Percentiles rank a stretch among this genome's conserved stretches.
Evolutionary conservation across 2,113 vertebrate genomes (phyloP).

Genomic region (Colaptes auratus): DNA sequence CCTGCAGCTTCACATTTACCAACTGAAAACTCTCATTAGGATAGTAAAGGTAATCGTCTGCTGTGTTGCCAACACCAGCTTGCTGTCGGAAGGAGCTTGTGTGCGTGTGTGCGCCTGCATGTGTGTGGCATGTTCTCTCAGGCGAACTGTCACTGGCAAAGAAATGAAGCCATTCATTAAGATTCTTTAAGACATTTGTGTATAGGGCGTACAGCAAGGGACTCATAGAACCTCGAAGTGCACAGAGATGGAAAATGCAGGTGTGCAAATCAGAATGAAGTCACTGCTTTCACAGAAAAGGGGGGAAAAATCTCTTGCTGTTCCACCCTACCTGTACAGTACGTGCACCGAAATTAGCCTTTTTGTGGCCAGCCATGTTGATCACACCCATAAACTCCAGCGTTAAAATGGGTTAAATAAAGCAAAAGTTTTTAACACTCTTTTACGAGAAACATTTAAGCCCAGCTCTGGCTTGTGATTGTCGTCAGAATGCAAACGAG

Average conservation of each 20-base stretch:
- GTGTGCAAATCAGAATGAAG: neutral
- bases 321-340: neutral
- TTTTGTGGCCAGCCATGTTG: neutral
- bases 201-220: neutral
- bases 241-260: neutral
- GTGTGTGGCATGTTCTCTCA: neutral
- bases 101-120: neutral
- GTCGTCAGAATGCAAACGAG: constrained; percentile 75
- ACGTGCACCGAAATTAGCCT: neutral
- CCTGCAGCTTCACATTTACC: constrained; percentile 98
- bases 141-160: neutral
- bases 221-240: neutral
- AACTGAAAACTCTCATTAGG: constrained; percentile 99
- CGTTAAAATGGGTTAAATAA: constrained; percentile 60
- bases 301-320: neutral
- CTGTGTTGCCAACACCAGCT: neutral
- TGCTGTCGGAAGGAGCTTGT: fast-evolving
- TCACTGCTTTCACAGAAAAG: neutral
- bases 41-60: constrained; percentile 90
- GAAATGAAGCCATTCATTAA: neutral
- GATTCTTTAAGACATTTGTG: neutral
- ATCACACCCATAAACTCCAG: neutral
- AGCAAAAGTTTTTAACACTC: constrained; percentile 51
- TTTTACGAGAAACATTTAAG: constrained; percentile 65
- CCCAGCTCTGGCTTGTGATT: constrained; percentile 60